Conservation (phyloP, 2,888 invertebrate species). For the Orthonychiurus folsomi region DNA sequence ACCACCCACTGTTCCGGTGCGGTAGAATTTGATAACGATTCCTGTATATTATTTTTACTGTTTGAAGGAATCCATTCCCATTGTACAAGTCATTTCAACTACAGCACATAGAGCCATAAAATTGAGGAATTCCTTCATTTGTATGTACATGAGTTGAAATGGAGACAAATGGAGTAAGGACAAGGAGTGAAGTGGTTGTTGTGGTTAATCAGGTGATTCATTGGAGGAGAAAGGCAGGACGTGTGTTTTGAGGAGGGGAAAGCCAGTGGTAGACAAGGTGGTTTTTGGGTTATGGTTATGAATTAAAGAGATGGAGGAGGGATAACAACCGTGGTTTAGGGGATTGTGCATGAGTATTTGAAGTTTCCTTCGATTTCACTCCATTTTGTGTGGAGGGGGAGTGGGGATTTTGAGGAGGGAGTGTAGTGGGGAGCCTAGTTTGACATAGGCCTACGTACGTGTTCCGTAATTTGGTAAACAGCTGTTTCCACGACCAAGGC, state of each 20-base stretch:
- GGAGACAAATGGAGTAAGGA: too few relatives aligned
- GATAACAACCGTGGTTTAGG: too few relatives aligned
- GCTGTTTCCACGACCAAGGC: constrained; percentile 4
- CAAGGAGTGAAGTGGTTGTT: too few relatives aligned
- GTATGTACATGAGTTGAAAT: too few relatives aligned
- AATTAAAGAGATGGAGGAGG: not conserved
- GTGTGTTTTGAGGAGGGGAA: not conserved
- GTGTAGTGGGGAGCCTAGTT: not conserved
- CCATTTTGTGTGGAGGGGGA: not conserved
- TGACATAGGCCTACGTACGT: not conserved
- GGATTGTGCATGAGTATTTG: not conserved
- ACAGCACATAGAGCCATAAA: too few relatives aligned
- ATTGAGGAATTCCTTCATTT: too few relatives aligned
- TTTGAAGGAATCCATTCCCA: too few relatives aligned
- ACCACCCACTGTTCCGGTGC: too few relatives aligned
- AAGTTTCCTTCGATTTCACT: not conserved
- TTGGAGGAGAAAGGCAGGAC: not conserved
- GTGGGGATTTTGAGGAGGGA: not conserved
- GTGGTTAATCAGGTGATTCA: not conserved
- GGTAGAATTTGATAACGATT: too few relatives aligned
- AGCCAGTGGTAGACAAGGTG: not conserved
- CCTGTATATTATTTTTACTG: too few relatives aligned
- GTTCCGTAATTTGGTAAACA: constrained; percentile 16
- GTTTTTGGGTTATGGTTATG: too few relatives aligned
- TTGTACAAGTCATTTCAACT: too few relatives aligned